phyloP scores from a whole-genome alignment of 2,888 invertebrate genomes.

The Eupithecia exiguata region DNA sequence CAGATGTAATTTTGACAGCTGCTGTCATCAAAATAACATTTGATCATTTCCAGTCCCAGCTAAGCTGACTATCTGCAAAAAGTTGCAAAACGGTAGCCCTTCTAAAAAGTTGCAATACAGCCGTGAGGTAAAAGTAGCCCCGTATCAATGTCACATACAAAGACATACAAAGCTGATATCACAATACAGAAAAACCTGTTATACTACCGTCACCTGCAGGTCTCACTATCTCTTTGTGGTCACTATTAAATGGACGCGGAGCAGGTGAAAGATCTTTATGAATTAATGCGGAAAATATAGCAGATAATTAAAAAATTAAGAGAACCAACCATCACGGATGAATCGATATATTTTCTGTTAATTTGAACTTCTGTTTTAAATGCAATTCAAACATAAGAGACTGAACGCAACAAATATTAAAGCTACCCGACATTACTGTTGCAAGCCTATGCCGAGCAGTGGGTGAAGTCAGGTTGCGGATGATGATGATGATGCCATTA shows the following conservation, averaged over 20 bases:
- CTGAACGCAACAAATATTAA: not conserved
- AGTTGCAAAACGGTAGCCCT: slow-evolving; percentile 36
- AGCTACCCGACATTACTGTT: not conserved
- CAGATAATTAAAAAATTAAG: not conserved
- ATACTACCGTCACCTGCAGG: slow-evolving; percentile 70
- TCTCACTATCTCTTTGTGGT: slow-evolving; percentile 47
- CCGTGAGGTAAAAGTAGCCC: slow-evolving; percentile 59
- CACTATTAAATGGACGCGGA: not conserved
- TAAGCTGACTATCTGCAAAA: slow-evolving; percentile 30
- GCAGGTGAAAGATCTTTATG: not conserved
- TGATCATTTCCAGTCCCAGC: not conserved
- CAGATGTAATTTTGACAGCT: no score
- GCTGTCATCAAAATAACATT: no score
- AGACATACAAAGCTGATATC: slow-evolving; percentile 51
- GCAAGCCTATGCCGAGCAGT: no score
- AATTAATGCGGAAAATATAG: not conserved
- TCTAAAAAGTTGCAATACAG: slow-evolving; percentile 27
- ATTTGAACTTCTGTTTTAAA: not conserved
- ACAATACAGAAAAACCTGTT: slow-evolving; percentile 71
- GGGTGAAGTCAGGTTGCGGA: no score
- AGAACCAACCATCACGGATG: not conserved
- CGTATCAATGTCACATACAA: slow-evolving; percentile 40
- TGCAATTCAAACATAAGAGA: not conserved
- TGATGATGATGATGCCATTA: not conserved
- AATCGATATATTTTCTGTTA: not conserved